Conservation (phyloP, 2,113 vertebrate species). For the Hippocampus zosterae region DNA sequence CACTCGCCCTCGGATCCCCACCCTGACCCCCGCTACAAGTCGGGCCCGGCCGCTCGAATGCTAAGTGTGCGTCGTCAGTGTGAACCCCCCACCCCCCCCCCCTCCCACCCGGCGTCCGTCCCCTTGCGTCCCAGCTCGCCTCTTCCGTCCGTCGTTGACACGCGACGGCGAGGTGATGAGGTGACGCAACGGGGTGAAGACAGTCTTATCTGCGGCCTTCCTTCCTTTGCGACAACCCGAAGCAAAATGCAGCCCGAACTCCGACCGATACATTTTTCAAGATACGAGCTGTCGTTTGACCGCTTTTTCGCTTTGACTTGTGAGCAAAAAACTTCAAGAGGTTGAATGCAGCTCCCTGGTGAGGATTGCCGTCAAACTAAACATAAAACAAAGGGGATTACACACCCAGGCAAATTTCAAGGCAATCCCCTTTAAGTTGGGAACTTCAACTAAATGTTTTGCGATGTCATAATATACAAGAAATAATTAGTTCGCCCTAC, state of each 20-base stretch:
- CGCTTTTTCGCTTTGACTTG: no score
- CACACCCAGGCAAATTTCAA: no score
- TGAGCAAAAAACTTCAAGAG: no score
- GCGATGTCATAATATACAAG: no score
- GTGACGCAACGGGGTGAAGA: slow-evolving; percentile 56
- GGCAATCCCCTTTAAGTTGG: no score
- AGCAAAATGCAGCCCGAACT: not conserved
- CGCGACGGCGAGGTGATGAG: slow-evolving; percentile 68
- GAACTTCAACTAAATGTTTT: no score
- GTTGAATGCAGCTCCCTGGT: no score
- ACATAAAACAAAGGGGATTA: not conserved
- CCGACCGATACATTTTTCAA: not conserved
- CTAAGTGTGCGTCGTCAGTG: slow-evolving; percentile 54
- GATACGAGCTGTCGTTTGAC: no score
- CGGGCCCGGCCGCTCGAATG: slow-evolving; percentile 46
- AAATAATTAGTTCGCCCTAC: no score
- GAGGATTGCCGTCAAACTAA: not conserved
- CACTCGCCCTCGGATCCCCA: not conserved
- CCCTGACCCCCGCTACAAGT: slow-evolving; percentile 22
- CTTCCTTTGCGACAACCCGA: not conserved
- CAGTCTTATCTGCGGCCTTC: slow-evolving; percentile 30
- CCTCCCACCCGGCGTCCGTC: slow-evolving; percentile 38
- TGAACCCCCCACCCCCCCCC: not conserved
- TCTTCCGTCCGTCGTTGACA: slow-evolving; percentile 65
- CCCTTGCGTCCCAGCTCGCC: slow-evolving; percentile 39